These are phyloP conservation scores for Sceloporus undulatus DNA, from an alignment of 2,113 vertebrate species.

Conservation along the genomic window DNA sequence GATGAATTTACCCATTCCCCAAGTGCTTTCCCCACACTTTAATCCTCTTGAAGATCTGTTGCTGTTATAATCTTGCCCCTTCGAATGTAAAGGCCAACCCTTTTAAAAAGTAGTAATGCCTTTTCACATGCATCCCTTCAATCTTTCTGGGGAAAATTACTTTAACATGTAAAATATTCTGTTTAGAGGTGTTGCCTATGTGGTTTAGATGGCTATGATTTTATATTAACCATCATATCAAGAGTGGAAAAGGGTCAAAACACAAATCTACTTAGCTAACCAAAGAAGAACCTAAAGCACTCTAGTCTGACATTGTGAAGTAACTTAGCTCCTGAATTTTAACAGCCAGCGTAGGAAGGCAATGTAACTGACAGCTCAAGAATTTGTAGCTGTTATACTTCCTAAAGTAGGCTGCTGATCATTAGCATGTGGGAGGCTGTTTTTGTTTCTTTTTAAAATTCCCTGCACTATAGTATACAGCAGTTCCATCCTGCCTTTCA, in stretches of 20 bases:
- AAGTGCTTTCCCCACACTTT: neutral
- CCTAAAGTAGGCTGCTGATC: neutral
- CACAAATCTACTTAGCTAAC: neutral
- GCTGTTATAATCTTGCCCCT: neutral
- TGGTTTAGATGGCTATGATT: neutral
- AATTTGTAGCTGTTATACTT: neutral
- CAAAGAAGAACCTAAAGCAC: neutral
- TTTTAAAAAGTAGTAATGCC: neutral
- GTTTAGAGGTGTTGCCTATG: neutral
- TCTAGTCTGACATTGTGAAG: constrained; percentile 3
- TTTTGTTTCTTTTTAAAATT: neutral
- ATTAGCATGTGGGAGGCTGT: constrained; percentile 1
- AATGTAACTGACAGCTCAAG: neutral
- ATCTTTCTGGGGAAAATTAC: neutral
- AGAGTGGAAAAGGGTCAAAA: neutral
- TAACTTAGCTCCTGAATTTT: neutral
- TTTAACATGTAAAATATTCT: neutral
- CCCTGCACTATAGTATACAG: neutral
- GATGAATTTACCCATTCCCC: neutral
- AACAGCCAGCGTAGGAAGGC: neutral
- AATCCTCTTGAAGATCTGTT: neutral
- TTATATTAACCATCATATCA: neutral
- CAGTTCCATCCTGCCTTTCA: neutral
- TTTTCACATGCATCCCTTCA: neutral
- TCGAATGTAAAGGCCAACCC: neutral